Conservation (phyloP, 2,797 vertebrate genomes). For the Trachops cirrhosus region DNA sequence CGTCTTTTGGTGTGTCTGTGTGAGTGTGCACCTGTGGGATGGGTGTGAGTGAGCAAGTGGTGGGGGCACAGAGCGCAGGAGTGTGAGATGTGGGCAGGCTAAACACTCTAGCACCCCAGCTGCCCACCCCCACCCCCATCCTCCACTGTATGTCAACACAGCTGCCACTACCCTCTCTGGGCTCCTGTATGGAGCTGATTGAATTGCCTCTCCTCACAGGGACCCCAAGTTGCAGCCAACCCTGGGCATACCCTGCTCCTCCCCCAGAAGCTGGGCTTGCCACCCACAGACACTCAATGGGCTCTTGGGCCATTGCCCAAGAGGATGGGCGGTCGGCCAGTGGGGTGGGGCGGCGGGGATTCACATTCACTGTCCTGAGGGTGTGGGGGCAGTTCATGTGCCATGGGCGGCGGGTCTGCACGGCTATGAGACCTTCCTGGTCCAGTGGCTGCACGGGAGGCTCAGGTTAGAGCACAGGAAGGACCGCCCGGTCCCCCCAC, state of each 20-base stretch:
- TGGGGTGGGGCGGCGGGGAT: rapidly evolving
- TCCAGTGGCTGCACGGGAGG: background rate
- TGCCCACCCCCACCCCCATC: rapidly evolving
- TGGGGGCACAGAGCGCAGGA: background rate
- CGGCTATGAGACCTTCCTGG: background rate
- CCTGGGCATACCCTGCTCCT: background rate
- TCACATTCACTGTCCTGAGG: background rate
- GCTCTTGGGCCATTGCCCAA: slow-evolving; percentile 15
- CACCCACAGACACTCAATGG: background rate
- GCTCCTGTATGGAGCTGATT: background rate
- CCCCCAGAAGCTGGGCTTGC: background rate
- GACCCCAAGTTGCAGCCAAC: background rate
- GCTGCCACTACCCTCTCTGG: background rate
- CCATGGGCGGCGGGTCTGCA: background rate
- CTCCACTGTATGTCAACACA: background rate
- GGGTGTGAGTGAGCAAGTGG: background rate
- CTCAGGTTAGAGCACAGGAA: background rate
- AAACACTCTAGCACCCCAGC: background rate
- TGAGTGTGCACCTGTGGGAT: background rate
- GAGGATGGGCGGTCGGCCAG: slow-evolving; percentile 24
- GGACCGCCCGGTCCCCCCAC: background rate
- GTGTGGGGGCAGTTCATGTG: background rate
- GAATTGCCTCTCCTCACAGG: background rate
- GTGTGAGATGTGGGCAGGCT: rapidly evolving
- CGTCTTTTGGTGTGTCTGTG: background rate